These are phyloP conservation scores for Tympanoctomys barrerae DNA, from an alignment of 2,797 vertebrate genomes.

Conservation along the genomic window DNA sequence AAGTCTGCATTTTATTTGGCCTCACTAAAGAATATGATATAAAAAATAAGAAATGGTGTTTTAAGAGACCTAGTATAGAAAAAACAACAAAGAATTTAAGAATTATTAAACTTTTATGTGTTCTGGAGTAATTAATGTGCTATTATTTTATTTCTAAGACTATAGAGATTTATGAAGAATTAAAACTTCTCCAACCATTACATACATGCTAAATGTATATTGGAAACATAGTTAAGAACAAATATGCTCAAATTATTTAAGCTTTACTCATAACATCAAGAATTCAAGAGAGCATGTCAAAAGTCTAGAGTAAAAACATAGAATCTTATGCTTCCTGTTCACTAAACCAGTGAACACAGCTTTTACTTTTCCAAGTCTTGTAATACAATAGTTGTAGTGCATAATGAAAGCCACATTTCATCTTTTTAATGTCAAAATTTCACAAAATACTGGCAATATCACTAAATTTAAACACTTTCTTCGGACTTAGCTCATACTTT, in stretches of 20 bases:
- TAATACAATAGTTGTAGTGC: not conserved
- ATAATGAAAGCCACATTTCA: not conserved
- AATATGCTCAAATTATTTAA: constrained; percentile 33
- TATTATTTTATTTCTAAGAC: not conserved
- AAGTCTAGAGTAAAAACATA: not conserved
- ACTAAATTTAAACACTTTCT: not conserved
- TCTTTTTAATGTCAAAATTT: constrained; percentile 3
- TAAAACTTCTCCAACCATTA: not conserved
- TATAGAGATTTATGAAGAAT: not conserved
- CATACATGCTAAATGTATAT: not conserved
- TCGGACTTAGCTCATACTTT: not conserved
- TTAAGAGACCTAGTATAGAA: not conserved
- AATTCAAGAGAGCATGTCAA: not conserved
- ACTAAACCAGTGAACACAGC: constrained; percentile 9
- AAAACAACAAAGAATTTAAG: not conserved
- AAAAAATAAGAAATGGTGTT: not conserved
- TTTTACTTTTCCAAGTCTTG: not conserved
- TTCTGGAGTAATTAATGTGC: not conserved
- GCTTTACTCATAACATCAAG: not conserved
- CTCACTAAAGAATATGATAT: not conserved
- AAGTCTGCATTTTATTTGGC: not conserved
- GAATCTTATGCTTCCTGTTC: not conserved
- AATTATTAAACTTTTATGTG: not conserved
- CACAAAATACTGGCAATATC: not conserved
- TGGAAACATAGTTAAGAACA: not conserved